Evolutionary conservation across 2,113 vertebrate species (phyloP).

Genomic region (Asarcornis scutulata): DNA sequence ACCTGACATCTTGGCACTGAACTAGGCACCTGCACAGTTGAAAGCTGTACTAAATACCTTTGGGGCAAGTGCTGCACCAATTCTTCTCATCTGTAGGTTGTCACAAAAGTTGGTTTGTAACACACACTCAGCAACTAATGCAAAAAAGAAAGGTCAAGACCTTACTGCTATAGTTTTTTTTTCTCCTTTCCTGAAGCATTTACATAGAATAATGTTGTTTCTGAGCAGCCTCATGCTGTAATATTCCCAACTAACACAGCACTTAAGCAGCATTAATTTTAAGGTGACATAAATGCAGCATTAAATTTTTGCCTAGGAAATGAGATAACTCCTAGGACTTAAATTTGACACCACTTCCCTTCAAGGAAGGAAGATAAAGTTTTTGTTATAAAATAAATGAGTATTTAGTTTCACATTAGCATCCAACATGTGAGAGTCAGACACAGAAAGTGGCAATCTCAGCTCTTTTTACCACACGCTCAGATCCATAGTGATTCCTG

Average conservation of each 20-base stretch:
- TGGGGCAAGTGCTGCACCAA: not conserved
- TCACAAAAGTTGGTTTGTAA: not conserved
- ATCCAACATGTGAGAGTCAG: not conserved
- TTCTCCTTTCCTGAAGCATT: not conserved
- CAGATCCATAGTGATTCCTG: not conserved
- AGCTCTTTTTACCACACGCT: not conserved
- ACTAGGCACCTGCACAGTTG: too few relatives aligned
- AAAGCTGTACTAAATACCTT: not conserved
- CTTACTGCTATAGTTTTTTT: not conserved
- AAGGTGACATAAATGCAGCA: not conserved
- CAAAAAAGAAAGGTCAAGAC: not conserved
- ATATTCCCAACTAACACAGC: not conserved
- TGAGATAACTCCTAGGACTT: not conserved
- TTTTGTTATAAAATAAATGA: not conserved
- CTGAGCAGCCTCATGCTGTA: not conserved
- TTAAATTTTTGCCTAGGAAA: not conserved
- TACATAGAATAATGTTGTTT: not conserved
- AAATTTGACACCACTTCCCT: not conserved
- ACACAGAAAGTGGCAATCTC: not conserved
- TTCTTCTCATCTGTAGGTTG: not conserved
- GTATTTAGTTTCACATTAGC: not conserved
- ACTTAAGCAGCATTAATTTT: not conserved
- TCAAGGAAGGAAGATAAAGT: not conserved
- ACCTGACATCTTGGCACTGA: not conserved
- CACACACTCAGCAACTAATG: not conserved